phyloP scores from a whole-genome alignment of 2,797 vertebrate genomes.

The Holocentrus rufus region DNA sequence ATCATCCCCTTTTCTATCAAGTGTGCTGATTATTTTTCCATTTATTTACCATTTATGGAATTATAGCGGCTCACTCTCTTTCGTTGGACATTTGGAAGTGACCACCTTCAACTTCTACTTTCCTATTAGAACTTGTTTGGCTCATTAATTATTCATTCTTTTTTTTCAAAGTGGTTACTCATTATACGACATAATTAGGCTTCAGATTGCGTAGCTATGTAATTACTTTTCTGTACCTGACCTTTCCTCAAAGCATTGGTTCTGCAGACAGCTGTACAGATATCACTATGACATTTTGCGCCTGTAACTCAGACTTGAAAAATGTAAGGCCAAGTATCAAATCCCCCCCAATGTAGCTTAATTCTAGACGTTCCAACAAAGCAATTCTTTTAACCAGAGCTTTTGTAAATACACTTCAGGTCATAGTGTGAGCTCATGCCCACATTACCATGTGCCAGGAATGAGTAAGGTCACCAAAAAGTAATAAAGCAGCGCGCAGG shows the following conservation, averaged over 20 bases:
- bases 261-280: background rate
- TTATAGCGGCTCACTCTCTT: background rate
- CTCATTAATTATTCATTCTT: background rate
- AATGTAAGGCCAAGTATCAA: background rate
- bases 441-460: background rate
- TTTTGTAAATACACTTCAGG: slow-evolving; percentile 30
- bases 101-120: background rate
- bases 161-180: background rate
- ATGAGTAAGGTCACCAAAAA: slow-evolving; percentile 2
- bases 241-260: background rate
- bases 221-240: background rate
- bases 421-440: background rate
- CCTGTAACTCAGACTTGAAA: background rate
- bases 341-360: background rate
- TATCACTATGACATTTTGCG: background rate
- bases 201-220: background rate
- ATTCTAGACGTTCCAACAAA: slow-evolving; percentile 1
- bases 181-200: slow-evolving; percentile 1
- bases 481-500: slow-evolving; percentile 6
- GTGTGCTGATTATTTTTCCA: background rate
- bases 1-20: background rate
- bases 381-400: slow-evolving; percentile 15
- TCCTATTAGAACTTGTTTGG: background rate
- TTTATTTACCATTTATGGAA: background rate
- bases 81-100: too few relatives aligned